Percentiles rank a stretch among this genome's conserved stretches.
phyloP scores from a whole-genome alignment of 2,797 vertebrate genomes.

The Acanthornis magna region DNA sequence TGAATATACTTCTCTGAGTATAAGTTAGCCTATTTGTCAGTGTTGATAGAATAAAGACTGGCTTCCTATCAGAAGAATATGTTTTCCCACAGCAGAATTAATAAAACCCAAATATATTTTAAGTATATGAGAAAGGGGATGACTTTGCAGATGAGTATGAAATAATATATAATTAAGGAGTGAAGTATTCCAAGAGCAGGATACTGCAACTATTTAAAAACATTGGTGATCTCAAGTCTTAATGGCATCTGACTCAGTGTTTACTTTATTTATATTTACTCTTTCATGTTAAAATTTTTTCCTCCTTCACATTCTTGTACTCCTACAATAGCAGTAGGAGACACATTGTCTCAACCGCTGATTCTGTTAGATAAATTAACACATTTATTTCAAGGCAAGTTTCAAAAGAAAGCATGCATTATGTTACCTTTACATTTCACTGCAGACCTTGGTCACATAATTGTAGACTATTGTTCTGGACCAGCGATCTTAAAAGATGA shows the following conservation, averaged over 20 bases:
- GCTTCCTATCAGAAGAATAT: neutral
- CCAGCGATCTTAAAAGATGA: neutral
- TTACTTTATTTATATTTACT: neutral
- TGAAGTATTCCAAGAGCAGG: neutral
- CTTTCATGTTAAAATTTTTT: neutral
- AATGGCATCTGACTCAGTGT: neutral
- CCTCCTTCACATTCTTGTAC: neutral
- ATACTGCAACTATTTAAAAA: neutral
- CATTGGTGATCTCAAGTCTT: neutral
- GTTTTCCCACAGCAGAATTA: neutral
- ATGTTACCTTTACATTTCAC: neutral
- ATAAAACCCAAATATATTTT: neutral
- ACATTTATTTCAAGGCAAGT: neutral
- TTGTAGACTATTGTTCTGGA: neutral
- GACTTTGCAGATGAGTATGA: neutral
- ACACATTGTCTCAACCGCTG: neutral
- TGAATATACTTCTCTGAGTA: neutral
- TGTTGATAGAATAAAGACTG: neutral
- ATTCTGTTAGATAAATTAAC: neutral
- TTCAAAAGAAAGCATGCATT: neutral
- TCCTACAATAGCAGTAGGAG: neutral
- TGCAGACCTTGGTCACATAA: rapidly evolving
- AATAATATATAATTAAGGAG: neutral
- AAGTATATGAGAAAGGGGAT: neutral
- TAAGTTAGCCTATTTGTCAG: neutral